These are phyloP conservation scores for Sandelia bainsii DNA, from an alignment of 2,797 vertebrate species.

Conservation along the genomic window DNA sequence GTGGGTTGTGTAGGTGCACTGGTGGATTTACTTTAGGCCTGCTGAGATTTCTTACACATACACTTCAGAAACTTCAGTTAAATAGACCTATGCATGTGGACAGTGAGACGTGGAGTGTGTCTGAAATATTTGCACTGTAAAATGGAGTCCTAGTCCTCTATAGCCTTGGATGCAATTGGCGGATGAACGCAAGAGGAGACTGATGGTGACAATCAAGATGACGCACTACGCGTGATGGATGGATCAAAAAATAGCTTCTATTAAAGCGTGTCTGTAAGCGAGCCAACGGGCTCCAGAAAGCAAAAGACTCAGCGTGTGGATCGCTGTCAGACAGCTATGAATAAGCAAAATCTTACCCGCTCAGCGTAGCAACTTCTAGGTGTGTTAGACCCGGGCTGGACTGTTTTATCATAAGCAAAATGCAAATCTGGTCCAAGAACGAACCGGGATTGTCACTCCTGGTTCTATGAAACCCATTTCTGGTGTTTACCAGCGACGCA, in stretches of 20 bases:
- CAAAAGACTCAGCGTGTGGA: neutral
- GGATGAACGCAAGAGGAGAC: slow-evolving; percentile 57
- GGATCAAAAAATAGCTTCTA: slow-evolving; percentile 61
- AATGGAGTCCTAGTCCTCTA: slow-evolving; percentile 59
- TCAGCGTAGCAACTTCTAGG: slow-evolving; percentile 53
- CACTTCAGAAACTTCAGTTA: slow-evolving; percentile 16
- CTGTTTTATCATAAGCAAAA: slow-evolving; percentile 46
- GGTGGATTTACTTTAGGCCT: slow-evolving; percentile 49
- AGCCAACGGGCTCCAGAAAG: slow-evolving; percentile 37
- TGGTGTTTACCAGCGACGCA: slow-evolving; percentile 73
- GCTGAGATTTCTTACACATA: slow-evolving; percentile 62
- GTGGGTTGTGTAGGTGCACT: slow-evolving; percentile 60
- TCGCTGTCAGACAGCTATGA: slow-evolving; percentile 8
- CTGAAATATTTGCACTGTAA: slow-evolving; percentile 55
- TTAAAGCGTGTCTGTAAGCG: slow-evolving; percentile 21
- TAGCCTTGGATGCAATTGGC: slow-evolving; percentile 33
- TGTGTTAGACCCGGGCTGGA: neutral
- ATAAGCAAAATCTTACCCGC: slow-evolving; percentile 64
- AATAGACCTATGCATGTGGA: slow-evolving; percentile 35
- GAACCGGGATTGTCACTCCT: slow-evolving; percentile 38
- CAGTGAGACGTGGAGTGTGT: slow-evolving; percentile 23
- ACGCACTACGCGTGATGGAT: slow-evolving; percentile 76
- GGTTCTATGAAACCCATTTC: slow-evolving; percentile 69
- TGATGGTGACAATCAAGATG: slow-evolving; percentile 68
- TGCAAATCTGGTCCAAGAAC: slow-evolving; percentile 40